Evolutionary conservation across 2,888 invertebrate species (phyloP).

Genomic region (Elmis aenea): DNA sequence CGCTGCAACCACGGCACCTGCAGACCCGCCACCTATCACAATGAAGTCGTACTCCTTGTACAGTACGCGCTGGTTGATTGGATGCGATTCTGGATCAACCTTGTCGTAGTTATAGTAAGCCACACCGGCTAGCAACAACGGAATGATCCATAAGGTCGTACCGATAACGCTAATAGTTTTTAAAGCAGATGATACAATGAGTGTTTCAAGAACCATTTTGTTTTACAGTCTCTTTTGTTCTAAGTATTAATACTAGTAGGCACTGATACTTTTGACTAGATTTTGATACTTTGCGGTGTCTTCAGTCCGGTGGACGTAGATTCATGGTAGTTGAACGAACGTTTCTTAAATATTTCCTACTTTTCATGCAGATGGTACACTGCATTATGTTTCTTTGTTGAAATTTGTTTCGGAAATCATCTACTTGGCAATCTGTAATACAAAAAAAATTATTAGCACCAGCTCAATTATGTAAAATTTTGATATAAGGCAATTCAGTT

Average conservation of each 20-base stretch:
- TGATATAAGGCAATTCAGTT: no score
- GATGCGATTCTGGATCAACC: constrained; percentile 74
- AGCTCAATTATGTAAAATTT: no score
- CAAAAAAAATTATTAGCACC: no score
- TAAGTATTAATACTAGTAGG: constrained; percentile 12
- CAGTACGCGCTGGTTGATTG: constrained; percentile 63
- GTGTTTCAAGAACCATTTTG: constrained; percentile 66
- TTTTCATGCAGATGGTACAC: no score
- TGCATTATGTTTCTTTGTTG: no score
- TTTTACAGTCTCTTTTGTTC: background rate
- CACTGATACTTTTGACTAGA: constrained; percentile 10
- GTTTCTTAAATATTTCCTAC: no score
- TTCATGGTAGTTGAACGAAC: constrained; percentile 31
- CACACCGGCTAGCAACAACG: constrained; percentile 74
- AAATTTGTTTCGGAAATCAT: no score
- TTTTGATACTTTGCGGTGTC: no score
- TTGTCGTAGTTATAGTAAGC: constrained; percentile 76
- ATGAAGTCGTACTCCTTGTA: constrained; percentile 77
- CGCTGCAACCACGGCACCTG: constrained; percentile 79
- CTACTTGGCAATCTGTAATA: no score
- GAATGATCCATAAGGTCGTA: constrained; percentile 81
- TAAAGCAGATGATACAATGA: constrained; percentile 71
- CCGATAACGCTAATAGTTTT: constrained; percentile 71
- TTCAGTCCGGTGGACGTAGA: constrained; percentile 35
- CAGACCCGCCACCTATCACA: constrained; percentile 81